phyloP scores from a whole-genome alignment of 2,113 vertebrate genomes.

The Syrrhaptes paradoxus region DNA sequence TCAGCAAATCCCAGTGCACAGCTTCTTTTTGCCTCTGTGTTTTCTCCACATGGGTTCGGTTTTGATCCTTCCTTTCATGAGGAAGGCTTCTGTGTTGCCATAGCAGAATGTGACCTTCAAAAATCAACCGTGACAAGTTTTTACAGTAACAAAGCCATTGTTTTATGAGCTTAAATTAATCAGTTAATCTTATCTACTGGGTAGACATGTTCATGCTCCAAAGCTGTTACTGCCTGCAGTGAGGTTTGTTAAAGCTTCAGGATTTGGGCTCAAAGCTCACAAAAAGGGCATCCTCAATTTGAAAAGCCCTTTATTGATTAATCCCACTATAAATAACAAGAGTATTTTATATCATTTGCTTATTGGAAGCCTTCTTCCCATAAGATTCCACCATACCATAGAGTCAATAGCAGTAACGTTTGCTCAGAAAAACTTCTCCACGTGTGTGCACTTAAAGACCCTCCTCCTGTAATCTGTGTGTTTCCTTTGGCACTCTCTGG shows the following conservation, averaged over 20 bases:
- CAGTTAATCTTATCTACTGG: neutral
- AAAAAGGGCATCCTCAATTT: neutral
- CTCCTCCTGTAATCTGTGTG: neutral
- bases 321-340: neutral
- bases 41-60: neutral
- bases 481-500: neutral
- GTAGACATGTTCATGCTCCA: neutral
- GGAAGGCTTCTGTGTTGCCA: neutral
- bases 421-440: neutral
- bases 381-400: neutral
- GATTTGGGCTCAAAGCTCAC: constrained; percentile 4
- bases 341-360: neutral
- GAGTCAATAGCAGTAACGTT: neutral
- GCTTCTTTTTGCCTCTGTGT: neutral
- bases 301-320: neutral
- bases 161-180: constrained; percentile 1
- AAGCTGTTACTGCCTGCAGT: neutral
- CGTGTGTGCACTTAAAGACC: neutral
- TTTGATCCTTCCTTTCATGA: neutral
- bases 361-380: neutral
- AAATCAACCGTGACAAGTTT: neutral
- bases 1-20: neutral
- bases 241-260: neutral
- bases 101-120: neutral
- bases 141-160: neutral